These are phyloP conservation scores for Coendou prehensilis DNA, from an alignment of 2,797 vertebrate species.

Conservation along the genomic window DNA sequence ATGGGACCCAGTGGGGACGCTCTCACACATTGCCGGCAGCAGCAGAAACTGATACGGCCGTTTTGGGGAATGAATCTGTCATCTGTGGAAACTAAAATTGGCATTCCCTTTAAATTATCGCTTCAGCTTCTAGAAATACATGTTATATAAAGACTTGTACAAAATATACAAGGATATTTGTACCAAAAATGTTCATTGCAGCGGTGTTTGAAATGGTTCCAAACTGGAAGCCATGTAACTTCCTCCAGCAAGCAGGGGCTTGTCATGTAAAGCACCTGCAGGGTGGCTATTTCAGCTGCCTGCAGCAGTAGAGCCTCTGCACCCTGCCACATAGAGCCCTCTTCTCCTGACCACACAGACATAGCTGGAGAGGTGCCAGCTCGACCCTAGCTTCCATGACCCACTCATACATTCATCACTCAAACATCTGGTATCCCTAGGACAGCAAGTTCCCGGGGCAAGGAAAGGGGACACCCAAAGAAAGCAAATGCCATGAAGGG, in stretches of 20 bases:
- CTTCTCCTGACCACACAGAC: accelerated
- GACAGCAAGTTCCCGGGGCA: background rate
- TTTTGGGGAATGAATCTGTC: background rate
- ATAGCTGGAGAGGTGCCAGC: background rate
- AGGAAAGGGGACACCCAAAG: background rate
- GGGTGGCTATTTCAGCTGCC: background rate
- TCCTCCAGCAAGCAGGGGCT: background rate
- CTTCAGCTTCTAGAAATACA: background rate
- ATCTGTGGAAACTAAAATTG: background rate
- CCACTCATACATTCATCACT: too few species aligned
- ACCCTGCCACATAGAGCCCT: background rate
- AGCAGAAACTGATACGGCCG: background rate
- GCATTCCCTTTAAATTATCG: background rate
- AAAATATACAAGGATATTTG: background rate
- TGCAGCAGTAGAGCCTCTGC: background rate
- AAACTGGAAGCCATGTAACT: background rate
- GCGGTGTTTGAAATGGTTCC: background rate
- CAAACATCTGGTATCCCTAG: background rate
- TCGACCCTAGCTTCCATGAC: background rate
- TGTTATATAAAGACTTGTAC: background rate
- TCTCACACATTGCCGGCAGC: background rate
- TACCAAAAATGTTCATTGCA: background rate
- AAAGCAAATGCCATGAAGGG: background rate
- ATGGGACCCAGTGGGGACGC: background rate
- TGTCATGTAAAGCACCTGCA: background rate